Evolutionary conservation across 2,113 vertebrate genomes (phyloP), one percentile per base, ranked within the genome.

Genomic region (Python bivittatus): DNA sequence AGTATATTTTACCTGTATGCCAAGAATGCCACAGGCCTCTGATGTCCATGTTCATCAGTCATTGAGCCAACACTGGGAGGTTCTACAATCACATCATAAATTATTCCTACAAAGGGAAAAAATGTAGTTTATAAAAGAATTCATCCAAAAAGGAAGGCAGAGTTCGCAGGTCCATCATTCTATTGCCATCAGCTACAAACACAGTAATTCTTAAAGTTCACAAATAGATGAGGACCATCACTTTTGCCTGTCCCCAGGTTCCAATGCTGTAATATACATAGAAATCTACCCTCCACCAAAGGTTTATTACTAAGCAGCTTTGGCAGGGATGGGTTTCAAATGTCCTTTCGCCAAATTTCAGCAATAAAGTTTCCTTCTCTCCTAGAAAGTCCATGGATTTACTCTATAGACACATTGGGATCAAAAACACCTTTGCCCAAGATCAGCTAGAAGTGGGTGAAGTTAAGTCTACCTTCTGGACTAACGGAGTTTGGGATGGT

Each of bases 71-170:
- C 99, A 93, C 99, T 99, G 1, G 99, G 99, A 27, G 99, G 99
- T 29, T 99, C 99, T n/a, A 99, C 99, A 33, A 99, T 99, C 44
- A 99, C 99, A 61, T 99, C 99, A 11, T 99, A 99, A 96, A 99
- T 99, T 61, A 99, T 99, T 29, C 99, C 99, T 99, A 86, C 1
- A 27, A 61, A 42, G 93, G 91, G 15, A 93, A 72, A 94, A 91
- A 92, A 12, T 48, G 2, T 10, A 90, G 4, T 68, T 68, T 68
- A 68, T 68, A 22, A 79, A 79, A 79, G 68, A 79, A 79, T 38
- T 79, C 68, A 38, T 79, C 68, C 68, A 38, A 38, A 79, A 79
- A 79, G 68, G n/a, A 72, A 72, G 68, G n/a, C 1, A 72, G 15
- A 2, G 6, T 38, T 79, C 68, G 20, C 15, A 38, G 38, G 33